Percentiles rank a stretch among this genome's conserved stretches.
phyloP scores from a whole-genome alignment of 2,113 vertebrate genomes.

The Corythornis vintsioides region DNA sequence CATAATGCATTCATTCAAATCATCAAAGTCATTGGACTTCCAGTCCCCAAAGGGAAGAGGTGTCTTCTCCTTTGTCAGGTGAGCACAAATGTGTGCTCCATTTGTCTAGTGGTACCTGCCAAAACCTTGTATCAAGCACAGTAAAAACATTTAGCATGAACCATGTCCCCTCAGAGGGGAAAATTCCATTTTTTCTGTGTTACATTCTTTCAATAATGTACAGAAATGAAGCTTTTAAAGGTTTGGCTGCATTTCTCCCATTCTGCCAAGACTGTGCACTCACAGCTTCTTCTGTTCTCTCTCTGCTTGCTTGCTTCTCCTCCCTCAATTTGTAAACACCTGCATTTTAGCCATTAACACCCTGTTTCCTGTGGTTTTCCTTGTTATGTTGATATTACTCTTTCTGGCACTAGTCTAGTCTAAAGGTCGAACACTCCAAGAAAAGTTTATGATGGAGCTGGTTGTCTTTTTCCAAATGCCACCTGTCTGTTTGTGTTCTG shows the following conservation, averaged over 20 bases:
- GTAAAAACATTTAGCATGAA: neutral
- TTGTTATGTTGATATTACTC: neutral
- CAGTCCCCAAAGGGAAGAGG: neutral
- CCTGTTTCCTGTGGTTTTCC: neutral
- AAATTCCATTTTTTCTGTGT: neutral
- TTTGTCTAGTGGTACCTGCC: neutral
- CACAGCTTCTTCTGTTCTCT: neutral
- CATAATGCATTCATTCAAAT: neutral
- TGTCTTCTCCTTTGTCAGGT: neutral
- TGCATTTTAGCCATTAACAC: neutral
- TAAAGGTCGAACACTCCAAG: neutral
- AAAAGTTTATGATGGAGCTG: neutral
- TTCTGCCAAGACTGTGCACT: neutral
- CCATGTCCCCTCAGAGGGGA: neutral
- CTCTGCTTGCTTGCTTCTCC: neutral
- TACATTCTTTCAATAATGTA: constrained; percentile 17
- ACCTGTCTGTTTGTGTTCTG: neutral
- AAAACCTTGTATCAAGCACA: neutral
- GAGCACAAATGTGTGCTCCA: neutral
- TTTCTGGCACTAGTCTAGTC: neutral
- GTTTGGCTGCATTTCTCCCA: neutral
- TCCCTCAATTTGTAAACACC: neutral
- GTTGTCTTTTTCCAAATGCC: neutral
- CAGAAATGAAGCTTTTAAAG: neutral
- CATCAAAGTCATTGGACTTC: neutral